Conservation (phyloP, 2,113 vertebrate species). For the Erythrolamprus reginae region DNA sequence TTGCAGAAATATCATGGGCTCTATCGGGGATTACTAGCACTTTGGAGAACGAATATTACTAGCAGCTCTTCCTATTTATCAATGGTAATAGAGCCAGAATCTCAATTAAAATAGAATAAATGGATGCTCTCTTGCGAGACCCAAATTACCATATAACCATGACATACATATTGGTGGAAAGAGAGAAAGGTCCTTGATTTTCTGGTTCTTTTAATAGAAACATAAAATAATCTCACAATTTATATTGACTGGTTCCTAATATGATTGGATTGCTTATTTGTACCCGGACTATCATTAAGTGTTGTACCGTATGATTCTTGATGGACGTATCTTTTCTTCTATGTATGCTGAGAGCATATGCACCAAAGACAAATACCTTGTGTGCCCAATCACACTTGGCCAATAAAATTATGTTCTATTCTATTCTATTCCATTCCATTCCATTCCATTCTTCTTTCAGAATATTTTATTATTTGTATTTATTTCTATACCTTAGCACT, state of each 20-base stretch:
- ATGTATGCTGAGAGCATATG: no score
- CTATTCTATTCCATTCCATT: no score
- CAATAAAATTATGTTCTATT: no score
- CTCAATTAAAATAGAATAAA: neutral
- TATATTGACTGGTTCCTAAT: no score
- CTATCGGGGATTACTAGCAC: neutral
- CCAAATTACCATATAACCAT: neutral
- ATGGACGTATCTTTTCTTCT: no score
- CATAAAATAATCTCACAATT: neutral
- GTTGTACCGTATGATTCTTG: no score
- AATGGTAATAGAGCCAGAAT: neutral
- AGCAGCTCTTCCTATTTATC: neutral
- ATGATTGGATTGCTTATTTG: no score
- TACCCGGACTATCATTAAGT: no score
- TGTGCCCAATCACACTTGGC: no score
- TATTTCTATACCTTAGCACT: neutral
- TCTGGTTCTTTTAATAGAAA: neutral
- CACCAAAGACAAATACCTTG: no score
- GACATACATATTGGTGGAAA: neutral
- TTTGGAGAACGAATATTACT: neutral
- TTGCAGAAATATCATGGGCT: neutral
- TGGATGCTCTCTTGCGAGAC: neutral
- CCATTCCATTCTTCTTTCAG: no score
- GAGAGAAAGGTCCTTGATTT: neutral
- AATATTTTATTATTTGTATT: neutral